Evolutionary conservation across 2,888 invertebrate species (phyloP), one percentile per base, ranked within the genome.

Genomic region (Agonopterix alstromeriana): DNA sequence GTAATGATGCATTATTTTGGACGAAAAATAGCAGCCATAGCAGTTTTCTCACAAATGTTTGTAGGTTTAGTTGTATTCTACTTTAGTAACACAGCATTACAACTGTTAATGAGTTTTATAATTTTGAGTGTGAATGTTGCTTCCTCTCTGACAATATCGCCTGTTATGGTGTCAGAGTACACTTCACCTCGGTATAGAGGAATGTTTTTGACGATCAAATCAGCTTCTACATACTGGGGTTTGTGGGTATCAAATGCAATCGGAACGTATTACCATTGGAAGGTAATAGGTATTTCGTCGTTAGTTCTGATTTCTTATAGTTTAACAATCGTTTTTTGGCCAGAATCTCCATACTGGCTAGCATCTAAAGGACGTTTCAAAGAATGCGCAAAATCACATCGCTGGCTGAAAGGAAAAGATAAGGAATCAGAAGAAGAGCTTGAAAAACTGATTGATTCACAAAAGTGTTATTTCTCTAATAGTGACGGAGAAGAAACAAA

Each of bases 261-360:
- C 5, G 64, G 61, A 11, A 57, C 49, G 7, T 60, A 48, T n/a
- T 45, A 53, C 5, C 43, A 55, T 42, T 61, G 57, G 55, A 57
- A 55, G 42, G 8, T 11, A 53, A 55, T 36, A 55, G 60, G 27
- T 48, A 52, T 8, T 27, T 27, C 7, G 57, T 5, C n/a, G 2
- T 11, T 54, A 0, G 55, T 53, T 41, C 10, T 54, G 1, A 10
- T 53, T n/a, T 57, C 47, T 10, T 52, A 56, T 38, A 49, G 49
- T 14, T 42, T 58, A 9, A 42, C 53, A 9, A 50, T 51, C 7
- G 48, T 52, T 36, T 50, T 57, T 40, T 57, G 58, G 52, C 60
- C 60, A 3, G 65, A 65, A 43, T 63, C 63, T 5, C 61, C 61
- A 2, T 54, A 55, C 10, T 60, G 60, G 62, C 17, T 61, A 10